Evolutionary conservation across 2,888 invertebrate genomes (phyloP).

Genomic region (Argyra leucocephala): DNA sequence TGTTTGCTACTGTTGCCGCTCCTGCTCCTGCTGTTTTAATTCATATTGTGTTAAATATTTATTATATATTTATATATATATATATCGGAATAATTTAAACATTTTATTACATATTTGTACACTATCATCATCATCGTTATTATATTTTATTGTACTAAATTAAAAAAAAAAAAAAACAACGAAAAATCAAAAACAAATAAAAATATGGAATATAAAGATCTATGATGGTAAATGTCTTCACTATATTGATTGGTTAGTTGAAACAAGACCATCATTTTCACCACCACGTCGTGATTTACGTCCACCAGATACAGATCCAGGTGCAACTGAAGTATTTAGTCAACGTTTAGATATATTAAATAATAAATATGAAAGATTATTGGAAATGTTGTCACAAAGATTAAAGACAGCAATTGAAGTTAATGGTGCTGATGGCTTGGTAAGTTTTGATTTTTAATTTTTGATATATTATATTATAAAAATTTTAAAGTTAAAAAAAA

Average conservation of each 20-base stretch:
- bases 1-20: too few species aligned
- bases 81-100: too few species aligned
- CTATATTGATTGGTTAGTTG: slow-evolving; percentile 43
- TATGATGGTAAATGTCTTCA: slow-evolving; percentile 44
- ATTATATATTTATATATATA: too few species aligned
- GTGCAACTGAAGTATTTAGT: slow-evolving; percentile 42
- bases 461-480: neutral
- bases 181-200: slow-evolving; percentile 9
- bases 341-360: slow-evolving; percentile 42
- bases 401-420: slow-evolving; percentile 44
- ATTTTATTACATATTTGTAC: too few species aligned
- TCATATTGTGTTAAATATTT: too few species aligned
- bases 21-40: too few species aligned
- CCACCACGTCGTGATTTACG: slow-evolving; percentile 42
- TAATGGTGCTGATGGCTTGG: slow-evolving; percentile 44
- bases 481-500: neutral
- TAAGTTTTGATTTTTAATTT: slow-evolving; percentile 31
- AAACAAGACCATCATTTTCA: slow-evolving; percentile 43
- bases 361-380: slow-evolving; percentile 42
- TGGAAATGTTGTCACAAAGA: slow-evolving; percentile 42
- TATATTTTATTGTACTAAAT: too few species aligned
- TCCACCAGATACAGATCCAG: slow-evolving; percentile 40
- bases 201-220: slow-evolving; percentile 34
- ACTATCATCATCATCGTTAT: too few species aligned
- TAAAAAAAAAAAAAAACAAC: too few species aligned